Base-by-base conservation (phyloP, 2,888 invertebrate genomes). In the Alentia gelatinosa region DNA sequence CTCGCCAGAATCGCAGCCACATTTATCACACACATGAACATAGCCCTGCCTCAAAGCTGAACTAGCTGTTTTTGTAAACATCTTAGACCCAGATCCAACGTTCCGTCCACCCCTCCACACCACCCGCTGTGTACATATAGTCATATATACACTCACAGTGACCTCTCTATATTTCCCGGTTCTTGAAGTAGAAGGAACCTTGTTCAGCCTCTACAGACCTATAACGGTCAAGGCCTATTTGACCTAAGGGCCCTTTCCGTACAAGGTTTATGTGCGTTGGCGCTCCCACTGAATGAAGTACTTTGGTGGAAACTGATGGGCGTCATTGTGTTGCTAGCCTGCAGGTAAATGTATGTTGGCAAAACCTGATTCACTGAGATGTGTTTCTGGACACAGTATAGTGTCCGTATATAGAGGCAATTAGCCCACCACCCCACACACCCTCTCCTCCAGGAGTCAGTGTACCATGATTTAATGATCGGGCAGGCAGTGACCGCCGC, bases 301-400 rank as follows among this genome's bases (percentile, higher is more conserved):
- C 37, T 39, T 39, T 15, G 39, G 37, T 39, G 19, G 39, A 79
- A 39, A 39, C 79, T 79, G 39, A 79, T 79, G 79, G 23, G 15
- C 12, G n/a, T 39, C 39, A 79, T 79, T 79, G 79, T 79, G 79
- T 39, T 35, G 39, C n/a, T 79, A 79, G 79, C 79, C 79, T 79
- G 39, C 79, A 79, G 79, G 79, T 79, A 79, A 39, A 37, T 79
- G 79, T 79, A 79, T 79, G 79, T 79, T 79, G 79, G 39, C 79
- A 79, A 79, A 47, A 79, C 37, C 39, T 37, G 79, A 79, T 39
- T 79, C 79, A 39, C n/a, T 39, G 79, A 79, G 79, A 79, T 39
- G 37, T 35, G 37, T 15, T 33, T 74, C 30, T 74, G 74, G 30
- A 26, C 74, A 74, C 7, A 26, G 30, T 19, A 19, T 47, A 19